Conservation (phyloP, 1,140 invertebrate species). For the Homarus americanus region DNA sequence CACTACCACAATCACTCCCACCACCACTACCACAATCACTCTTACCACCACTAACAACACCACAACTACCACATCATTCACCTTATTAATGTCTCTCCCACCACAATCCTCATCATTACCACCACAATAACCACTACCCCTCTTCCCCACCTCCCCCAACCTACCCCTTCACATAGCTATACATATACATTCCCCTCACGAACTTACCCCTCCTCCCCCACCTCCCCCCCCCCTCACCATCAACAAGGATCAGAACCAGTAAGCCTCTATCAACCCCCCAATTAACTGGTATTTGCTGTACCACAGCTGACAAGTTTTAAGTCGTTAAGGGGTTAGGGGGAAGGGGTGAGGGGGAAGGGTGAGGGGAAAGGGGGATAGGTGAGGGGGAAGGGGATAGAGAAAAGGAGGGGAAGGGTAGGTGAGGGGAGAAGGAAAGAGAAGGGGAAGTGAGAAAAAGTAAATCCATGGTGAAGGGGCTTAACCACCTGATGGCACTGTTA, state of each 20-base stretch:
- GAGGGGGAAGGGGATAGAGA: no score
- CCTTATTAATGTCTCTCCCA: no score
- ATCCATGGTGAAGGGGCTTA: background rate
- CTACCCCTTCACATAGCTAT: background rate
- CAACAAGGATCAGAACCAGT: background rate
- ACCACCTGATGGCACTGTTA: background rate
- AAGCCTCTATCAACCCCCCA: background rate
- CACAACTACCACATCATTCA: no score
- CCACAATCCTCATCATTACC: no score
- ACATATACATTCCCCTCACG: background rate
- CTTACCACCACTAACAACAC: no score
- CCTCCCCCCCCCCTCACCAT: background rate
- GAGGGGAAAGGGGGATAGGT: background rate
- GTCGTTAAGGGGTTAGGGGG: background rate
- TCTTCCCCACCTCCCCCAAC: background rate
- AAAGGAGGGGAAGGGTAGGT: no score
- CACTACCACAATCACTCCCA: no score
- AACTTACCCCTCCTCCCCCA: background rate
- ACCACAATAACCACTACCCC: background rate
- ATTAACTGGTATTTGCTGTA: background rate
- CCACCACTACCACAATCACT: no score
- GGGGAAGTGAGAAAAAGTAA: background rate
- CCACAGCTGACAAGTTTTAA: background rate
- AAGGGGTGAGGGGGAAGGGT: no score
- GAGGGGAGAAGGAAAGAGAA: no score